Base-by-base conservation (phyloP, 2,797 vertebrate species). In the Eremophila alpestris region DNA sequence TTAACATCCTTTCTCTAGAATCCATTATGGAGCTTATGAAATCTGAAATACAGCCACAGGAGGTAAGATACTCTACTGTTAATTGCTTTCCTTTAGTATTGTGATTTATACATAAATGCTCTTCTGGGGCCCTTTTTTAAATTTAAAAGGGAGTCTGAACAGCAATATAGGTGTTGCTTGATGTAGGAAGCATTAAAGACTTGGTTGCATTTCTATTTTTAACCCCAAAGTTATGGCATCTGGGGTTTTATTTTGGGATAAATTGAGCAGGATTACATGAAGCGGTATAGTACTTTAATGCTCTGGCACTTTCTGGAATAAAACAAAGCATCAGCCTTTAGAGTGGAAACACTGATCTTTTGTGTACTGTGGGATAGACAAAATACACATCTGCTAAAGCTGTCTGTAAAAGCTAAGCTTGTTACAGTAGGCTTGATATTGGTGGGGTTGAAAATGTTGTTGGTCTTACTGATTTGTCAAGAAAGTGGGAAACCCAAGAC, bases 51-150 rank as follows among this genome's bases (percentile, higher is more conserved):
- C 97, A 98, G 56, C 97, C 98, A 63, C 98, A 97, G 93, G 98
- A 99, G 99, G 99, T 99, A 98, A 98, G 98, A 91, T 62, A 32
- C 49, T 82, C 19, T 62, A 34, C 58, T 89, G 45, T 70, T 88
- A 92, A 81, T 71, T 91, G 45, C 21, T 90, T 93, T 73, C 26
- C 46, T 69, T 76, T 75, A 83, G 41, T 65, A 48, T 59, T 81
- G 24, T 86, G 36, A 45, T 55, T 71, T 91, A 69, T 81, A 78
- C 11, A 41, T 41, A 84, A 82, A 32, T 75, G 41, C 26, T 75
- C 16, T 92, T 91, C 20, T 77, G 20, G 41, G 87, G 22, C 69
- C 62, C 41, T 74, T 74, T 75, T 81, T 63, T 68, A 54, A 77
- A 58, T 16, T 77, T 70, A 18, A 73, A 90, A 77, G 22, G 60